Conservation (phyloP, 2,797 vertebrate genomes). For the Tragopan temminckii region DNA sequence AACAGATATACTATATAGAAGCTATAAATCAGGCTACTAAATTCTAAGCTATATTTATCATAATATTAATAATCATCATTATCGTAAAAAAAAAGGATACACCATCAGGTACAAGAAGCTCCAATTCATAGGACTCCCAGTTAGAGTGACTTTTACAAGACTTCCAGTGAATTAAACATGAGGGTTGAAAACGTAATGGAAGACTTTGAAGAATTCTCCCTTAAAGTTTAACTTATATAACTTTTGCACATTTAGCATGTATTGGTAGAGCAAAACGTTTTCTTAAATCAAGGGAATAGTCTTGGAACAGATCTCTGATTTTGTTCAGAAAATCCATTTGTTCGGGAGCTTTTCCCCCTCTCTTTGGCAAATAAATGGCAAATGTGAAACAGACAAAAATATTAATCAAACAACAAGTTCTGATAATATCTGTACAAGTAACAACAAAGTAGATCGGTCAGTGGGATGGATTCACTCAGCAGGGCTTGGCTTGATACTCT, state of each 20-base stretch:
- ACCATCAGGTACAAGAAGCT: constrained; percentile 82
- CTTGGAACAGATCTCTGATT: constrained; percentile 61
- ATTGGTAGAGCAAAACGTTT: constrained; percentile 69
- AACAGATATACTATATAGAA: constrained; percentile 76
- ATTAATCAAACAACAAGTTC: constrained; percentile 71
- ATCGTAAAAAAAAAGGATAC: constrained; percentile 80
- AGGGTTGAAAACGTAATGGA: constrained; percentile 47
- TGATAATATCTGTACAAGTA: constrained; percentile 60
- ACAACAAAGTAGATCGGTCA: constrained; percentile 18
- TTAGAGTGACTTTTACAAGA: not conserved
- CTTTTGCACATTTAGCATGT: constrained; percentile 28
- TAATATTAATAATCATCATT: constrained; percentile 60
- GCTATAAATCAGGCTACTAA: constrained; percentile 81
- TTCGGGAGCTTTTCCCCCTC: constrained; percentile 28
- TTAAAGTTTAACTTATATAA: not conserved
- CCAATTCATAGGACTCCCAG: constrained; percentile 51
- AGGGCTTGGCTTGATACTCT: constrained; percentile 39
- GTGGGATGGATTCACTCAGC: constrained; percentile 44
- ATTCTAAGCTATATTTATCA: constrained; percentile 79
- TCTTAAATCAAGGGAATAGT: constrained; percentile 77
- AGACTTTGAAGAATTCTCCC: constrained; percentile 59
- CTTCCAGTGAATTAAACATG: not conserved
- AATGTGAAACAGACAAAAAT: constrained; percentile 73
- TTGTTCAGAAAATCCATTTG: constrained; percentile 60
- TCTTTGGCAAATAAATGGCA: constrained; percentile 87